A percentile compares a stretch with the other conserved stretches of the same genome.
phyloP scores from a whole-genome alignment of 30 jellyfish, hydroid and myxozoan genomes.

The Chrysaora quinquecirrha region DNA sequence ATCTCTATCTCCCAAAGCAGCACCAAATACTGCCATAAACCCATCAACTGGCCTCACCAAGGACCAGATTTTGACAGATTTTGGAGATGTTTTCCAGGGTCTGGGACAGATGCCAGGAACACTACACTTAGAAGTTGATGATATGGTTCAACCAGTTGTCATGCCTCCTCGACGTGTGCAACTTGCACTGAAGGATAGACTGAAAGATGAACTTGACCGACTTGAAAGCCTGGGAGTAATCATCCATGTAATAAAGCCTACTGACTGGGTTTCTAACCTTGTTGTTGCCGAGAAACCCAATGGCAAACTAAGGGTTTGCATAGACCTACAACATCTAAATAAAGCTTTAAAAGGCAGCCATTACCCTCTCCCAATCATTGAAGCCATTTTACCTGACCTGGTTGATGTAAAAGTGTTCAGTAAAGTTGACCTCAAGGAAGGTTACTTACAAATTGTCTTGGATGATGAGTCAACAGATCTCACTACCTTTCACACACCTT shows the following conservation, averaged over 20 bases:
- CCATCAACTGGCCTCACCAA: background rate
- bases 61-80: background rate
- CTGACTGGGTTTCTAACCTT: background rate
- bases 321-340: slow-evolving; percentile 7
- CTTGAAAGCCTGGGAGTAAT: background rate
- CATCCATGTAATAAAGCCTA: background rate
- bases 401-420: slow-evolving; percentile 4
- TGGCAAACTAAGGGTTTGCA: background rate
- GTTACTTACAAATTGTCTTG: background rate
- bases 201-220: slow-evolving; percentile 4
- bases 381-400: slow-evolving; percentile 8
- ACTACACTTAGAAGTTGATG: slow-evolving; percentile 16
- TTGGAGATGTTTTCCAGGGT: slow-evolving; percentile 24
- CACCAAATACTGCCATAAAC: background rate
- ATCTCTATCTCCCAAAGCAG: background rate
- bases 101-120: slow-evolving; percentile 39
- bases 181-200: background rate
- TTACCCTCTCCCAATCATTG: background rate
- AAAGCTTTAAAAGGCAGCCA: background rate
- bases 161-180: slow-evolving; percentile 13
- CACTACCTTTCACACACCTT: slow-evolving; percentile 25
- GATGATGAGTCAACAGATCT: slow-evolving; percentile 10
- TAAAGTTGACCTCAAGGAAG: slow-evolving; percentile 9
- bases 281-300: background rate
- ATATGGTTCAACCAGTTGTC: background rate